Percentiles rank a stretch among this genome's conserved stretches.
Evolutionary conservation across 2,113 vertebrate genomes (phyloP).

Genomic region (Alligator mississippiensis): DNA sequence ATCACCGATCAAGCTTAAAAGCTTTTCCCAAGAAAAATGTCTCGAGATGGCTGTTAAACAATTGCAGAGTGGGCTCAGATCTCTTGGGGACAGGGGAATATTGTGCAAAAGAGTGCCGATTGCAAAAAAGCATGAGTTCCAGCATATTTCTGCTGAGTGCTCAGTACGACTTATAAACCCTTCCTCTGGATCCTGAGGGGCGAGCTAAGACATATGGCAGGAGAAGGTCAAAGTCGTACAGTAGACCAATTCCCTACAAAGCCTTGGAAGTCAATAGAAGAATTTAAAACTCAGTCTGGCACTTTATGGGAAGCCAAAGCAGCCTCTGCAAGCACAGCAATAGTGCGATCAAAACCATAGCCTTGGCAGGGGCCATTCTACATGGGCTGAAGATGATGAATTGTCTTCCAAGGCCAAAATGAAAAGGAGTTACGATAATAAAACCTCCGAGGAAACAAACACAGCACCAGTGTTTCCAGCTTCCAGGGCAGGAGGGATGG

Average conservation of each 20-base stretch:
- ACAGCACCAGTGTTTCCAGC: background rate
- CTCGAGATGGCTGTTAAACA: conserved; percentile 45
- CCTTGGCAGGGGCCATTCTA: background rate
- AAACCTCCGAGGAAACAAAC: background rate
- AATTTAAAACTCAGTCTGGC: fast-evolving
- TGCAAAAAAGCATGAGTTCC: background rate
- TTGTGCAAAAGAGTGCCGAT: background rate
- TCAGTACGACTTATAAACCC: background rate
- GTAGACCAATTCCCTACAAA: background rate
- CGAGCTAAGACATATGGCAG: background rate
- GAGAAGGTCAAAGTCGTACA: background rate
- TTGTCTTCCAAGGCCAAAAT: conserved; percentile 5
- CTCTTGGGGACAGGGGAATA: background rate
- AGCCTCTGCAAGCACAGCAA: background rate
- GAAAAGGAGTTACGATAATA: background rate
- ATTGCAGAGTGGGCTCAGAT: background rate
- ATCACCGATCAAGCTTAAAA: conserved; percentile 70
- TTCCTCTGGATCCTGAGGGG: fast-evolving
- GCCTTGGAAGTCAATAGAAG: background rate
- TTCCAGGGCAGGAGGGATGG: background rate
- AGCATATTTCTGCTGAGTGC: background rate
- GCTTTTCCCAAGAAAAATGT: conserved; percentile 57
- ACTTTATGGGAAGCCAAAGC: background rate
- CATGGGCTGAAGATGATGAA: conserved; percentile 2
- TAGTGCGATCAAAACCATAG: background rate